phyloP scores from a whole-genome alignment of 1,140 invertebrate species.

The Globodera ellingtonae region DNA sequence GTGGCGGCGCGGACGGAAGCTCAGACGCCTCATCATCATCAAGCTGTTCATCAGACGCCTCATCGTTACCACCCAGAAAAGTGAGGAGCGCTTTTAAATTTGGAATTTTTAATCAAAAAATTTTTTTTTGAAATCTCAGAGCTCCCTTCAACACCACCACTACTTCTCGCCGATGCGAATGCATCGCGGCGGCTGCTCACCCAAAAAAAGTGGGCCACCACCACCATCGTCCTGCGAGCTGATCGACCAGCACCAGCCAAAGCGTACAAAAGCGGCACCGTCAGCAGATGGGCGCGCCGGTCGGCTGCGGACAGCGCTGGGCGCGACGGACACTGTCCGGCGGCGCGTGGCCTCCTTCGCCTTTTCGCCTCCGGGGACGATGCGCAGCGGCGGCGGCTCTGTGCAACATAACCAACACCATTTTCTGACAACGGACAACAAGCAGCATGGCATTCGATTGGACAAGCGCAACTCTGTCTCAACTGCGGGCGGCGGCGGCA shows the following conservation, averaged over 20 bases:
- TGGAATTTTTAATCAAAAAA: too few species aligned
- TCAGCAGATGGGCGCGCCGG: not conserved
- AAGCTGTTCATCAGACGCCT: too few species aligned
- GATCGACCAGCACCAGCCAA: not conserved
- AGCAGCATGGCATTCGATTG: not conserved
- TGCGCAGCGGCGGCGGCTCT: not conserved
- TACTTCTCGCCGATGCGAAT: too few species aligned
- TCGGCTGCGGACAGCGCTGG: not conserved
- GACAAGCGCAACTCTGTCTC: conserved; percentile 8
- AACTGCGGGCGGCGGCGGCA: not conserved
- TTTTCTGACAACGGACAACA: not conserved
- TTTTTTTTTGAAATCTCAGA: too few species aligned
- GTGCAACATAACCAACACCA: not conserved
- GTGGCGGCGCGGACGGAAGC: too few species aligned
- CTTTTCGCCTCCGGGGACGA: conserved; percentile 19
- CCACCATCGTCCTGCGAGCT: too few species aligned
- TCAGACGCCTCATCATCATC: too few species aligned
- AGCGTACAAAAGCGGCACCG: not conserved
- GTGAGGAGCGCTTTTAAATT: too few species aligned
- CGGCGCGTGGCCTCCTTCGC: conserved; percentile 39
- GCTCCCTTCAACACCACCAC: too few species aligned
- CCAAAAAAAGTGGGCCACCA: not conserved
- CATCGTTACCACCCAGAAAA: too few species aligned
- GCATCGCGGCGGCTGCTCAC: too few species aligned
- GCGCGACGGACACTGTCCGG: conserved; percentile 14